These are phyloP conservation scores for Chaetogeoica ovagalla DNA, from an alignment of 2,888 invertebrate species.

Conservation along the genomic window DNA sequence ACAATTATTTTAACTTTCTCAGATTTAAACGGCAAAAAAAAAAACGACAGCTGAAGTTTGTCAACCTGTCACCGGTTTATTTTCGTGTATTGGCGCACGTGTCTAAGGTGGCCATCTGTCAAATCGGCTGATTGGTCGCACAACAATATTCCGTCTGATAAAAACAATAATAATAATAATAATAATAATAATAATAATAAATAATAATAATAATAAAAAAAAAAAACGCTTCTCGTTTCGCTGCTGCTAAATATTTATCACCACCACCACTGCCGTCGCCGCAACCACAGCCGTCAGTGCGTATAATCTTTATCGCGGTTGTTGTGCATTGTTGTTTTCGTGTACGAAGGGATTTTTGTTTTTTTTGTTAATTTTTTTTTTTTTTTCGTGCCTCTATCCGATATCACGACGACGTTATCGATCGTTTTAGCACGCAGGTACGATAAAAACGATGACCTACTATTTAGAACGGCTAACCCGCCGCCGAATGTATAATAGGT, in stretches of 20 bases:
- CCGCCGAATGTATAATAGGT: slow-evolving; percentile 12
- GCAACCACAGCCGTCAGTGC: too few species aligned
- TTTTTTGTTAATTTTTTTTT: too few species aligned
- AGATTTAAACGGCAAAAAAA: too few species aligned
- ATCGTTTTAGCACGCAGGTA: slow-evolving; percentile 5
- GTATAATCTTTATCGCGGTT: not conserved
- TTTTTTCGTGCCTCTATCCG: not conserved
- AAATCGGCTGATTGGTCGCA: slow-evolving; percentile 50
- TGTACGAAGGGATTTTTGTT: slow-evolving; percentile 31
- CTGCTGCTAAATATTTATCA: slow-evolving; percentile 30
- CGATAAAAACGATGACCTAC: slow-evolving; percentile 36
- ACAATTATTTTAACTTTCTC: not conserved
- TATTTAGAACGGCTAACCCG: slow-evolving; percentile 23
- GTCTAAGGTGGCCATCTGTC: slow-evolving; percentile 40
- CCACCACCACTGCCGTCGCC: not conserved
- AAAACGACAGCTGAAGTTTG: slow-evolving; percentile 23
- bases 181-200: too few species aligned
- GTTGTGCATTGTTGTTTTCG: slow-evolving; percentile 20
- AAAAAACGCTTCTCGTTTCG: slow-evolving; percentile 32
- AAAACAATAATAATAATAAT: too few species aligned
- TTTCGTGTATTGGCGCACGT: slow-evolving; percentile 44
- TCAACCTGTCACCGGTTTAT: slow-evolving; percentile 52
- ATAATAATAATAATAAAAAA: too few species aligned
- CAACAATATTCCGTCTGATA: slow-evolving; percentile 38
- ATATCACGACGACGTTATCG: slow-evolving; percentile 34